Percentiles rank a stretch among this genome's conserved stretches.
Evolutionary conservation across 2,797 vertebrate species (phyloP).

Genomic region (Schizothorax lantsangensis): DNA sequence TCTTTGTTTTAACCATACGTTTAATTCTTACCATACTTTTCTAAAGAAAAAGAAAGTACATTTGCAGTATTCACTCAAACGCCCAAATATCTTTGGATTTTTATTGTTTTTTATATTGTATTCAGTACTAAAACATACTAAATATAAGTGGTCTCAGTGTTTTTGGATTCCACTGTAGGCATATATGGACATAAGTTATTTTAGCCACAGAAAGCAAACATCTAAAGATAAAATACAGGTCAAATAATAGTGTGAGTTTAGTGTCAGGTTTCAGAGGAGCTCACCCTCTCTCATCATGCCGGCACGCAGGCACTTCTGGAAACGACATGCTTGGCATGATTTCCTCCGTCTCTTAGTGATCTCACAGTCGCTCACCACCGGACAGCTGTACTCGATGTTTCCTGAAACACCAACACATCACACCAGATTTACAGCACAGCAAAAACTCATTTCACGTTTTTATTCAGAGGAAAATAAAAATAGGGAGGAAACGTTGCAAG

Average conservation of each 20-base stretch:
- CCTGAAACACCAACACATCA: slow-evolving; percentile 63
- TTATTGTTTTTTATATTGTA: no score
- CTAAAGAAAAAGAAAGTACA: no score
- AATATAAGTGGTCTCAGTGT: not conserved
- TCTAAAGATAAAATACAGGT: not conserved
- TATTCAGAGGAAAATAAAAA: not conserved
- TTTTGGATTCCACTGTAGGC: not conserved
- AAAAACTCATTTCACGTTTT: not conserved
- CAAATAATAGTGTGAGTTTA: not conserved
- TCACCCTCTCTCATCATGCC: slow-evolving; percentile 83
- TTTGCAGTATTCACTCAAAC: not conserved
- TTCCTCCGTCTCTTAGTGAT: slow-evolving; percentile 81
- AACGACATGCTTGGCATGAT: slow-evolving; percentile 82
- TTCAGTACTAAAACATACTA: not conserved
- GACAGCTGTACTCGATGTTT: slow-evolving; percentile 82
- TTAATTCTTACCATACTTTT: no score
- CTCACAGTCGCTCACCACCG: slow-evolving; percentile 78
- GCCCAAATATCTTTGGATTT: not conserved
- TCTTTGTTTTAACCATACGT: no score
- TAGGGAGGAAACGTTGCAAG: not conserved
- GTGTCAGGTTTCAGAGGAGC: slow-evolving; percentile 6
- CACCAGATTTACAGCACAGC: not conserved
- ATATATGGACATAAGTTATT: not conserved
- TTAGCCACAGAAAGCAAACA: not conserved
- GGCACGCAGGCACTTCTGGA: slow-evolving; percentile 79